Evolutionary conservation across 2,113 vertebrate species (phyloP), one percentile per base, ranked within the genome.

Genomic region (Heteronetta atricapilla): DNA sequence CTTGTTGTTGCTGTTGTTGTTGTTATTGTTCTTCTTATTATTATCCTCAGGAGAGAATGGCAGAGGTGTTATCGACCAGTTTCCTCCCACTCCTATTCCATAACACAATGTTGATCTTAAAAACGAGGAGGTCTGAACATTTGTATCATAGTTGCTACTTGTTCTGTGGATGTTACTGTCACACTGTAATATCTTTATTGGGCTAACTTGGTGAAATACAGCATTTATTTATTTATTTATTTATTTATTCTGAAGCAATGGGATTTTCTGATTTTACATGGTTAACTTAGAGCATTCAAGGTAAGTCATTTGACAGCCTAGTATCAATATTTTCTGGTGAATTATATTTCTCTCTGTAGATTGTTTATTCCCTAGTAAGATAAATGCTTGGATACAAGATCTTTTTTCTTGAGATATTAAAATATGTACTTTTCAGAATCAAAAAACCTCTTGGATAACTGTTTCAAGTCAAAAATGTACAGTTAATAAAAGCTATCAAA

Each of bases 171-270:
- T 89, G 15, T 68, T 85, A 68, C 13, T 31, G 23, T 64, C 26
- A 48, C 0, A 0, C 2, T 72, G 11, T 48, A 77, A 16, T 44
- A 36, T 77, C 93, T 90, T 92, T 7, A 21, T 38, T 1, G 1
- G 2, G 6, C 7, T 69, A 66, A 62, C 8, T 4, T 21, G 8
- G 4, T 56, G 10, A 68, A n/a, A 8, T 58, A 5, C 8, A 72
- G 40, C 11, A 48, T 48, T 48, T 48, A 48, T 48, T 48, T 48
- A 48, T 22, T 48, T 21, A 21, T 46, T 46, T 21, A 9, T 46
- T 46, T 22, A 21, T 22, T 48, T 48, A 48, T 58, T 23, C 38
- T 64, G 20, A 50, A 81, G 33, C 34, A 48, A 56, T 25, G 70
- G 2, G 3, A 25, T 80, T 53, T 84, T 84, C 21, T 31, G 2